phyloP scores from a whole-genome alignment of 1,140 invertebrate species.

The Drosophila repletoides region DNA sequence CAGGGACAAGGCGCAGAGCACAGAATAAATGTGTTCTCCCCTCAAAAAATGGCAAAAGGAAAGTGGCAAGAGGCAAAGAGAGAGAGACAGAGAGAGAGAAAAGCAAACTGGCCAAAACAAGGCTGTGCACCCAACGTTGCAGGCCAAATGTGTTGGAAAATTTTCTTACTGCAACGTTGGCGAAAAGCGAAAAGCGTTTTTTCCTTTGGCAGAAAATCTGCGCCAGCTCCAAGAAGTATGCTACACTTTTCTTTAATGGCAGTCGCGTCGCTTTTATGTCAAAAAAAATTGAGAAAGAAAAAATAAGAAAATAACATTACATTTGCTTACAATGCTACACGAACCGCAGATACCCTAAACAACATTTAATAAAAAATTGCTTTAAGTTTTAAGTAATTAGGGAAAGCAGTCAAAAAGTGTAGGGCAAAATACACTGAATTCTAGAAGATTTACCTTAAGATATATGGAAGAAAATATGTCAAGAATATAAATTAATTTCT shows the following conservation, averaged over 20 bases:
- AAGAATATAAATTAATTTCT: background rate
- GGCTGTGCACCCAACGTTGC: constrained; percentile 55
- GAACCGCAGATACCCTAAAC: background rate
- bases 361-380: background rate
- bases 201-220: constrained; percentile 31
- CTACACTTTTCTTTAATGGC: constrained; percentile 77
- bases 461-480: too few species aligned
- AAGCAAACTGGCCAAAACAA: constrained; percentile 64
- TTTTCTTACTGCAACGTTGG: constrained; percentile 62
- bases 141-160: constrained; percentile 77
- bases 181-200: constrained; percentile 45
- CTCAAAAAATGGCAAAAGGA: constrained; percentile 32
- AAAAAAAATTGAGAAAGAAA: constrained; percentile 65
- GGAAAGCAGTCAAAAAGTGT: too few species aligned
- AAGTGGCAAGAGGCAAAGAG: constrained; percentile 18
- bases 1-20: constrained; percentile 52
- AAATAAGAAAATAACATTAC: constrained; percentile 10
- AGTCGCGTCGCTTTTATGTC: constrained; percentile 72
- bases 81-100: constrained; percentile 33
- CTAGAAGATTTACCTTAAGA: too few species aligned
- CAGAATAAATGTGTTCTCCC: constrained; percentile 34
- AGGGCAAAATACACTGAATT: too few species aligned
- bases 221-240: constrained; percentile 55
- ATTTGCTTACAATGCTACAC: too few species aligned
- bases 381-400: too few species aligned